Conservation (phyloP, 2,113 vertebrate genomes). For the Atractosteus spatula region DNA sequence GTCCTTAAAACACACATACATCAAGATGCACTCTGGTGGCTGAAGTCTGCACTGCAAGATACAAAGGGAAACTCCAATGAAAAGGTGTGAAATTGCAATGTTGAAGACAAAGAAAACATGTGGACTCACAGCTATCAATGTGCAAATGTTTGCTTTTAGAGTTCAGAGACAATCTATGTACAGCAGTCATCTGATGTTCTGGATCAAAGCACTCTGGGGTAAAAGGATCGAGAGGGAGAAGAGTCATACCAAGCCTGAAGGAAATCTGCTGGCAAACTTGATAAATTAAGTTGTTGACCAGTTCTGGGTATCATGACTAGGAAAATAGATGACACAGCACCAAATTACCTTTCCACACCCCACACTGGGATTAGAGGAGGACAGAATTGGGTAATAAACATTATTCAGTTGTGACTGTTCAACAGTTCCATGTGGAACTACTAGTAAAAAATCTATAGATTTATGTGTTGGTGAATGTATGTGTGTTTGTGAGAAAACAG, state of each 20-base stretch:
- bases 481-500: too few relatives aligned
- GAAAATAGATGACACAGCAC: background rate
- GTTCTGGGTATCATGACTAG: background rate
- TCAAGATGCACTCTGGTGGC: conserved; percentile 26
- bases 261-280: conserved; percentile 7
- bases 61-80: conserved; percentile 2
- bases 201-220: too few relatives aligned
- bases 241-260: conserved; percentile 8
- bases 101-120: background rate
- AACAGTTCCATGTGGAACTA: background rate
- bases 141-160: conserved; percentile 1
- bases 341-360: too few relatives aligned
- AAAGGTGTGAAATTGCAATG: background rate
- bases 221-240: background rate
- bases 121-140: background rate
- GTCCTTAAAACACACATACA: conserved; percentile 35
- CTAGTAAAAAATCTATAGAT: background rate
- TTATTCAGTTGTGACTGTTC: too few relatives aligned
- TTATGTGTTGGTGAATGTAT: too few relatives aligned
- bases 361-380: too few relatives aligned
- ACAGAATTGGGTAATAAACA: background rate
- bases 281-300: background rate
- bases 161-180: background rate
- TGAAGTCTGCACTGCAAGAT: conserved; percentile 18
- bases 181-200: too few relatives aligned